These are phyloP conservation scores for Lacerta bilineata DNA, from an alignment of 2,797 vertebrate genomes.

Conservation along the genomic window DNA sequence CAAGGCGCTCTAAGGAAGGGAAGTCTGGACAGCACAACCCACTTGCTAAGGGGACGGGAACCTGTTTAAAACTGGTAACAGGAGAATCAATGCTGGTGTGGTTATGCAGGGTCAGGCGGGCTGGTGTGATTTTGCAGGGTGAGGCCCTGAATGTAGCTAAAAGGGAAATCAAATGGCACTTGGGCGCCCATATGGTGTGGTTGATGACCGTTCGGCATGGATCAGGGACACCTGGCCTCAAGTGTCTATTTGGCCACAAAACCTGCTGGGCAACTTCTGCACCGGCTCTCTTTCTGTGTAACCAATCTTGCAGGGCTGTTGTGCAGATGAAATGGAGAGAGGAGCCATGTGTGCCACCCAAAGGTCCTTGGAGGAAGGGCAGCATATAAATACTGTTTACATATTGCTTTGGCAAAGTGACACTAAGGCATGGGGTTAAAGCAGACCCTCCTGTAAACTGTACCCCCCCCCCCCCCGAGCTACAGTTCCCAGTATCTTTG, in stretches of 20 bases:
- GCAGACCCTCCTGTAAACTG: too few species aligned
- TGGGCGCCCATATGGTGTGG: neutral
- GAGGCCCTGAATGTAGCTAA: neutral
- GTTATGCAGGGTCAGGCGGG: neutral
- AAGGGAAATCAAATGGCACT: neutral
- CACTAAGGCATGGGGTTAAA: too few species aligned
- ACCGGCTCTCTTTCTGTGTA: neutral
- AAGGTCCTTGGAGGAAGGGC: neutral
- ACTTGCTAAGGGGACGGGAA: constrained; percentile 22
- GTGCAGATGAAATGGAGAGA: neutral
- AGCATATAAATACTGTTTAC: neutral
- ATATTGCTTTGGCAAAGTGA: too few species aligned
- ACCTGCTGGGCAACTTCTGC: too few species aligned
- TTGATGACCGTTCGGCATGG: too few species aligned
- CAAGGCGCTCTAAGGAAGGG: neutral
- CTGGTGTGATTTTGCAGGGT: neutral
- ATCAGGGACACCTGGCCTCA: neutral
- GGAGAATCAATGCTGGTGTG: neutral
- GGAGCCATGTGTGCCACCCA: neutral
- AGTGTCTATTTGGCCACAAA: too few species aligned
- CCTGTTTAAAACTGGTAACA: constrained; percentile 23
- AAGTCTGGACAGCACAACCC: neutral
- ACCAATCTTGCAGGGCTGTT: neutral
- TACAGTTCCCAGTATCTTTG: too few species aligned
- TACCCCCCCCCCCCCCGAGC: too few species aligned